phyloP scores from a whole-genome alignment of 2,888 invertebrate species.

The Leucophenga montana region DNA sequence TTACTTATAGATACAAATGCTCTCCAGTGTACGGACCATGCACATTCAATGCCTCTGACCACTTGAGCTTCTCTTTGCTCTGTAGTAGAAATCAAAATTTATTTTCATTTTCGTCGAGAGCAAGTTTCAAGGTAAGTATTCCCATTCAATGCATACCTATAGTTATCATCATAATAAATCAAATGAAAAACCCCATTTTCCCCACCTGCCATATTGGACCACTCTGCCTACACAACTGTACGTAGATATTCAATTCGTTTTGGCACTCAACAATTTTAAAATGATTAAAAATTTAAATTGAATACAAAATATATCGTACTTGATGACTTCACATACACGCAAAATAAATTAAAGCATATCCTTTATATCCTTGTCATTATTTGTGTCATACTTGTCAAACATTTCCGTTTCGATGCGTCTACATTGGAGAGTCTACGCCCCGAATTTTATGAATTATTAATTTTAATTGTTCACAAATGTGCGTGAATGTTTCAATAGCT shows the following conservation, averaged over 20 bases:
- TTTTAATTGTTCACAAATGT: conserved; percentile 63
- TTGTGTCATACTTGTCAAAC: conserved; percentile 61
- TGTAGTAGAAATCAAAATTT: not conserved
- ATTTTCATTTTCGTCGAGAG: conserved; percentile 19
- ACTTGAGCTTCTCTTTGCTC: not conserved
- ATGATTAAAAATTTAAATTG: conserved; percentile 69
- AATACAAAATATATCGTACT: conserved; percentile 55
- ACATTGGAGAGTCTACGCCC: conserved; percentile 19
- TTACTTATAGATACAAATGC: not conserved
- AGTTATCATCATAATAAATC: conserved; percentile 49
- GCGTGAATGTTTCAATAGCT: conserved; percentile 35
- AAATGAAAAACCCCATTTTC: conserved; percentile 47
- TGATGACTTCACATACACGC: conserved; percentile 20
- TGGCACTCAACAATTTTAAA: conserved; percentile 64
- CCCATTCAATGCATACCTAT: conserved; percentile 20
- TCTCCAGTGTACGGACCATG: not conserved
- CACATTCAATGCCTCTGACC: not conserved
- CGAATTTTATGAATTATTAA: conserved; percentile 59
- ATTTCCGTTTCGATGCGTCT: conserved; percentile 45
- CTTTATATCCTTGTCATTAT: conserved; percentile 46
- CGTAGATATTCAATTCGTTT: not conserved
- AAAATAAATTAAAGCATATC: conserved; percentile 18
- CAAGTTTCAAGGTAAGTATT: conserved; percentile 16
- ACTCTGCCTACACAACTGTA: not conserved
- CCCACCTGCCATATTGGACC: conserved; percentile 30